phyloP scores from a whole-genome alignment of 2,797 vertebrate species.

The Acanthornis magna region DNA sequence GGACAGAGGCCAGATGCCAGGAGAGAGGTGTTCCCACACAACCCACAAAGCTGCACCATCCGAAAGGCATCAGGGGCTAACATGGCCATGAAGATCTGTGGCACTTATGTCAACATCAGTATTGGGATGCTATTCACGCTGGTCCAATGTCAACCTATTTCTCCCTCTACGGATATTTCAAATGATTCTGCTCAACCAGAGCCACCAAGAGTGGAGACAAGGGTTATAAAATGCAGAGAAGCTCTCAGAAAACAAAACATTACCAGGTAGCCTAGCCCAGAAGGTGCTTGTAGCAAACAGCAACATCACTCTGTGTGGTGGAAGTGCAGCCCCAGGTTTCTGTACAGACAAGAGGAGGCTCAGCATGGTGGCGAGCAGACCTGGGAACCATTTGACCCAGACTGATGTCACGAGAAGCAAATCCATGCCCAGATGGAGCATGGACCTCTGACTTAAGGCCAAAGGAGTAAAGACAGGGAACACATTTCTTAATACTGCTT shows the following conservation, averaged over 20 bases:
- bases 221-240: background rate
- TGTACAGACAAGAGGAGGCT: background rate
- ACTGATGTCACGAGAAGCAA: background rate
- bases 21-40: background rate
- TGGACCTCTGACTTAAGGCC: background rate
- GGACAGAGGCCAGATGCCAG: background rate
- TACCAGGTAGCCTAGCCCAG: background rate
- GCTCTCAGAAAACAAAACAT: background rate
- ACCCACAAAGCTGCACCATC: background rate
- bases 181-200: background rate
- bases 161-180: background rate
- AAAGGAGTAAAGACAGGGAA: background rate
- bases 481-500: background rate
- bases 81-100: background rate
- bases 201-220: background rate
- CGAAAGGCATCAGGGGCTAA: background rate
- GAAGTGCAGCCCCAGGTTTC: background rate
- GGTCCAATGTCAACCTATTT: background rate
- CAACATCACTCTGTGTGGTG: background rate
- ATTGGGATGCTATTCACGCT: background rate
- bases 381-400: background rate
- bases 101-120: background rate
- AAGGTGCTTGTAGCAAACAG: background rate
- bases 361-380: background rate
- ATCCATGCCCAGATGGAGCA: background rate